Conservation (phyloP, 2,888 invertebrate genomes). For the Epistrophella euchroma region DNA sequence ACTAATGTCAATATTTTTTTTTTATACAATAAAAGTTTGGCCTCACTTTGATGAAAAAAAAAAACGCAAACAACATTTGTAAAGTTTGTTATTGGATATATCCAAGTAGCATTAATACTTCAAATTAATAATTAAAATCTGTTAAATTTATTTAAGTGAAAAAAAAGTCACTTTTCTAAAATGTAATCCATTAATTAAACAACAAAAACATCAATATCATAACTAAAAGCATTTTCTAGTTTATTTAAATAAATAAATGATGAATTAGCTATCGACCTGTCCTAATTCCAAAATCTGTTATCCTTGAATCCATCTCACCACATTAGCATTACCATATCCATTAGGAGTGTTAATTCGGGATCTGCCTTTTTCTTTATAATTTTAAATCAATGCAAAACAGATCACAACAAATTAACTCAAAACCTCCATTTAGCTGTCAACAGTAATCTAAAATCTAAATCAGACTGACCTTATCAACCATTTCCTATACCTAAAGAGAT, state of each 20-base stretch:
- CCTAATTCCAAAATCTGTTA: background rate
- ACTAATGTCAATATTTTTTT: too few relatives aligned
- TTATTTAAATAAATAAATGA: constrained; percentile 36
- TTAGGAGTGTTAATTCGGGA: constrained; percentile 19
- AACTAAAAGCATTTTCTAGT: background rate
- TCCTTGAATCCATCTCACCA: background rate
- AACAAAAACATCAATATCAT: background rate
- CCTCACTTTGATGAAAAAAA: too few relatives aligned
- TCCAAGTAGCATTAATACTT: background rate
- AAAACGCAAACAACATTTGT: too few relatives aligned
- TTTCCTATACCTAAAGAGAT: constrained; percentile 39
- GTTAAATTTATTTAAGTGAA: background rate
- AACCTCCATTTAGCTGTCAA: constrained; percentile 60
- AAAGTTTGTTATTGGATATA: too few relatives aligned
- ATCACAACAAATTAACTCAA: constrained; percentile 60
- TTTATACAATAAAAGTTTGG: too few relatives aligned
- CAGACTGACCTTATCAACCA: constrained; percentile 33
- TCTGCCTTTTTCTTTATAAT: constrained; percentile 5
- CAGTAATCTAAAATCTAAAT: constrained; percentile 45
- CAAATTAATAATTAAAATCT: background rate
- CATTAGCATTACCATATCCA: too few relatives aligned
- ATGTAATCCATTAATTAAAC: constrained; percentile 2
- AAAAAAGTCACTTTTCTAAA: background rate
- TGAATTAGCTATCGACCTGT: constrained; percentile 15
- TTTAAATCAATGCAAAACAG: constrained; percentile 53